Percentiles rank a stretch among this genome's conserved stretches.
phyloP scores from a whole-genome alignment of 2,113 vertebrate species.

The Crocuta crocuta region DNA sequence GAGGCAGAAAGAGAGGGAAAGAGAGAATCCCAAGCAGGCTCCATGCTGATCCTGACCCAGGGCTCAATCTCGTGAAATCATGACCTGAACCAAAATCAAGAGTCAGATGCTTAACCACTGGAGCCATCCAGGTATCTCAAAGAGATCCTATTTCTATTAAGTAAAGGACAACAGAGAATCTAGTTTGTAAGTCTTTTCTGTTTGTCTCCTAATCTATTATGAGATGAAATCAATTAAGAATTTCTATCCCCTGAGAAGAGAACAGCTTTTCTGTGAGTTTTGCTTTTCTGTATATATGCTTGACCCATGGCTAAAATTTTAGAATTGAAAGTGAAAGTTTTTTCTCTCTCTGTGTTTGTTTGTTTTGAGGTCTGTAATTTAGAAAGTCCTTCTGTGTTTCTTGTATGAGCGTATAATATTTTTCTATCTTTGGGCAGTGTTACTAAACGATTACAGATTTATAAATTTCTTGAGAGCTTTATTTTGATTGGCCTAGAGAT shows the following conservation, averaged over 20 bases:
- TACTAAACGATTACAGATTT: background rate
- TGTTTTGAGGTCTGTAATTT: background rate
- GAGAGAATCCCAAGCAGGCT: too few relatives aligned
- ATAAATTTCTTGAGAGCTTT: background rate
- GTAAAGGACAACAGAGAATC: background rate
- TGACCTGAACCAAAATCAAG: too few relatives aligned
- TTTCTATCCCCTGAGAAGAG: background rate
- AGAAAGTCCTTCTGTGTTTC: background rate
- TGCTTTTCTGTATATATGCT: background rate
- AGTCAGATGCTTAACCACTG: too few relatives aligned
- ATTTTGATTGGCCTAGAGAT: background rate
- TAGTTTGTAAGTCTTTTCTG: background rate
- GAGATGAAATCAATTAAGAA: conserved; percentile 32
- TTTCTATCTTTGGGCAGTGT: background rate
- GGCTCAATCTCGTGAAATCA: too few relatives aligned
- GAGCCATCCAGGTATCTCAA: too few relatives aligned
- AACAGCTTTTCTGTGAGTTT: background rate
- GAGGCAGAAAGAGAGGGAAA: too few relatives aligned
- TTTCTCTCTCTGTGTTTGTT: background rate
- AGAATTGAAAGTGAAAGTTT: background rate
- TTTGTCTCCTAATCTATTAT: conserved; percentile 4
- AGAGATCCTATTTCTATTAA: background rate
- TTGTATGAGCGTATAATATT: background rate
- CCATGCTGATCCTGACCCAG: too few relatives aligned
- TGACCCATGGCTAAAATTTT: background rate